phyloP scores from a whole-genome alignment of 2,888 invertebrate genomes.

The Isotomurus palustris region DNA sequence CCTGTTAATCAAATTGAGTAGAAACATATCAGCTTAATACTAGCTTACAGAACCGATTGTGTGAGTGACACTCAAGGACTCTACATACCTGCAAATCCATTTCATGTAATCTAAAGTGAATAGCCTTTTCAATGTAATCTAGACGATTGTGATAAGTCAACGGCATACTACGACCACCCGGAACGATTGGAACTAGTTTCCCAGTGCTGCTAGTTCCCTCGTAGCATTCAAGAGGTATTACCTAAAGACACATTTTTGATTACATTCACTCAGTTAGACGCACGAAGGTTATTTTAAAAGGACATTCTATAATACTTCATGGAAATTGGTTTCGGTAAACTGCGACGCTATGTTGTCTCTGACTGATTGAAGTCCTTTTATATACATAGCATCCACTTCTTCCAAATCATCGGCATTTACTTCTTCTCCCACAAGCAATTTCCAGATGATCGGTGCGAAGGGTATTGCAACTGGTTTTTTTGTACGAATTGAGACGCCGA shows the following conservation, averaged over 20 bases:
- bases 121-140: constrained; percentile 60
- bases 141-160: constrained; percentile 58
- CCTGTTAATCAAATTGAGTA: constrained; percentile 47
- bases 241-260: constrained; percentile 39
- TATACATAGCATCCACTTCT: constrained; percentile 59
- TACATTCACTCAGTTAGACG: background rate
- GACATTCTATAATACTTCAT: constrained; percentile 51
- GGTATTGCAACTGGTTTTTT: constrained; percentile 62
- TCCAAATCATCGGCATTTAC: constrained; percentile 60
- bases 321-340: constrained; percentile 58
- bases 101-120: constrained; percentile 60
- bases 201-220: constrained; percentile 61
- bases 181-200: constrained; percentile 58
- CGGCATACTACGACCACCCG: constrained; percentile 59
- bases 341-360: constrained; percentile 59
- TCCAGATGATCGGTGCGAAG: constrained; percentile 61
- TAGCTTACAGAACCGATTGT: too few species aligned
- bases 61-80: too few species aligned
- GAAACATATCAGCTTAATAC: too few species aligned
- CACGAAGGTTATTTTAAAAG: background rate
- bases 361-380: constrained; percentile 59
- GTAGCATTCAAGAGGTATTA: constrained; percentile 61
- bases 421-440: constrained; percentile 59
- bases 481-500: constrained; percentile 63
- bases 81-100: constrained; percentile 57